These are phyloP conservation scores for Leptosomus discolor DNA, from an alignment of 2,113 vertebrate species.

Conservation along the genomic window DNA sequence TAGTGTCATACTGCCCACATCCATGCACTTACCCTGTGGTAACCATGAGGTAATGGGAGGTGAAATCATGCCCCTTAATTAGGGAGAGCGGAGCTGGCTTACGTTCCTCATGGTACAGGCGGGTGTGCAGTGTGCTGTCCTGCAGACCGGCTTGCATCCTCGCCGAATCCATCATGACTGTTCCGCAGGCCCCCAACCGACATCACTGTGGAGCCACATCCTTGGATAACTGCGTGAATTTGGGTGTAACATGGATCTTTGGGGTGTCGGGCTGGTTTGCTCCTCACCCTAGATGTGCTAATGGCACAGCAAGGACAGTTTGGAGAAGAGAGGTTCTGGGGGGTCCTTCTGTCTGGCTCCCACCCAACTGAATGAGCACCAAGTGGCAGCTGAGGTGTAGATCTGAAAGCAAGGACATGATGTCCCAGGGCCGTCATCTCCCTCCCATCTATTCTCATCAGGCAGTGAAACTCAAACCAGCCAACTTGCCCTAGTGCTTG, in stretches of 20 bases:
- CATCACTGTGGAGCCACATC: not conserved
- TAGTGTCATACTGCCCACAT: not conserved
- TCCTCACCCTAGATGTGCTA: not conserved
- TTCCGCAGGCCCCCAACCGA: not conserved
- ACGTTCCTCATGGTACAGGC: rapidly evolving
- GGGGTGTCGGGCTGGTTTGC: not conserved
- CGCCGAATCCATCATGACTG: not conserved
- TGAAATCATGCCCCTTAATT: not conserved
- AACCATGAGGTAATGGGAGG: not conserved
- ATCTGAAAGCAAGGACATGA: not conserved
- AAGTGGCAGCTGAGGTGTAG: not conserved
- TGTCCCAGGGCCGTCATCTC: not conserved
- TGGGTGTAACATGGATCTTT: not conserved
- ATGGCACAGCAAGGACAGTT: not conserved
- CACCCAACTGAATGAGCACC: rapidly evolving
- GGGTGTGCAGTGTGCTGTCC: not conserved
- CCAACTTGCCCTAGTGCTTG: not conserved
- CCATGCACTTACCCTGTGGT: not conserved
- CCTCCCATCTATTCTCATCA: not conserved
- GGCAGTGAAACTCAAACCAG: not conserved
- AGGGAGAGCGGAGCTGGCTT: not conserved
- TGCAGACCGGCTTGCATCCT: rapidly evolving
- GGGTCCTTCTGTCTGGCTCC: not conserved
- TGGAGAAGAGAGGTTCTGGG: not conserved
- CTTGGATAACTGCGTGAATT: not conserved